phyloP scores from a whole-genome alignment of 2,888 invertebrate species.

The Cerceris ruficornis region DNA sequence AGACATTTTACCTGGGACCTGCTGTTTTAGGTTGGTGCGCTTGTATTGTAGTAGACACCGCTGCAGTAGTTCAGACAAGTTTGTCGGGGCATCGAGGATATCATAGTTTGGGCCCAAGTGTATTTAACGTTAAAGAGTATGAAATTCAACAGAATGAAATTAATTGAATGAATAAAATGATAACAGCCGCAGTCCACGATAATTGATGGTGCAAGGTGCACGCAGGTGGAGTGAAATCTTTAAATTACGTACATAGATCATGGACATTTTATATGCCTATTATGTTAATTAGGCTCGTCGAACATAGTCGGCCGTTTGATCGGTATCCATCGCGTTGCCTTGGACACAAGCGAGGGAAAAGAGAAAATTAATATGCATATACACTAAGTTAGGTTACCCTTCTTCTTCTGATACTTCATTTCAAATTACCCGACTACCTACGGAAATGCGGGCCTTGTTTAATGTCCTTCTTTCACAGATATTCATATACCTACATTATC shows the following conservation, averaged over 20 bases:
- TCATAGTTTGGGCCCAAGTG: too few relatives aligned
- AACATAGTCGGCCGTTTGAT: background rate
- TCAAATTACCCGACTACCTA: conserved; percentile 16
- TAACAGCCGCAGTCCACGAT: background rate
- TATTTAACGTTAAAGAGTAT: too few relatives aligned
- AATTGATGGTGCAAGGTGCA: background rate
- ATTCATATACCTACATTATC: too few relatives aligned
- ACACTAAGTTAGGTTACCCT: background rate
- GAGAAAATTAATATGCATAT: background rate
- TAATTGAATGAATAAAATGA: too few relatives aligned
- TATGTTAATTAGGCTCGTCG: conserved; percentile 40
- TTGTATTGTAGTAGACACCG: too few relatives aligned
- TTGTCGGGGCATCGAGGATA: too few relatives aligned
- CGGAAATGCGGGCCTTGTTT: conserved; percentile 40
- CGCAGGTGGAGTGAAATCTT: conserved; percentile 58
- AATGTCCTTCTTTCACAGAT: conserved; percentile 3
- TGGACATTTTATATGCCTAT: conserved; percentile 42
- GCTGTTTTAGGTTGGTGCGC: too few relatives aligned
- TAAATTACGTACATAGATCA: conserved; percentile 30
- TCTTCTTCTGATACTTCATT: background rate
- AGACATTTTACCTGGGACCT: too few relatives aligned
- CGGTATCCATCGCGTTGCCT: background rate
- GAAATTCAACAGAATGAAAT: too few relatives aligned
- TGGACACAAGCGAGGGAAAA: background rate
- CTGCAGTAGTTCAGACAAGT: too few relatives aligned